Conservation (phyloP, 2,888 invertebrate species). For the Ceraclea dissimilis region DNA sequence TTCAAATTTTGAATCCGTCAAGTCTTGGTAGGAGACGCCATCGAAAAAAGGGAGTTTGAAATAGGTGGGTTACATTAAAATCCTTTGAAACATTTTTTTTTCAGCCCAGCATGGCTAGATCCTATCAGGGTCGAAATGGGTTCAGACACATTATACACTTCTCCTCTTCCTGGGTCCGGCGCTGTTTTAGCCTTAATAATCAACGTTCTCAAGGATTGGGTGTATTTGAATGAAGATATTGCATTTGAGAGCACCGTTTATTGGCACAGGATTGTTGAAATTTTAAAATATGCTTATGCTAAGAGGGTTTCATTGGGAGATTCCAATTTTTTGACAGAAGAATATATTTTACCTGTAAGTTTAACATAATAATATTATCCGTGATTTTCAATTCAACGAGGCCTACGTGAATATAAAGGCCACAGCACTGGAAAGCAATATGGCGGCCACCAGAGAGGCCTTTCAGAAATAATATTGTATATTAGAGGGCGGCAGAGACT, state of each 20-base stretch:
- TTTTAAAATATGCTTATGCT: slow-evolving; percentile 89
- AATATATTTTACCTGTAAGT: slow-evolving; percentile 18
- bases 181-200: slow-evolving; percentile 73
- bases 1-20: no score
- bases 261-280: slow-evolving; percentile 80
- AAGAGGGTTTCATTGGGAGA: slow-evolving; percentile 80
- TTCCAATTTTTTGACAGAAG: slow-evolving; percentile 40
- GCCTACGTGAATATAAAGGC: no score
- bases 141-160: slow-evolving; percentile 61
- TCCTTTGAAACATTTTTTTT: no score
- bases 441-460: no score
- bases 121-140: slow-evolving; percentile 52
- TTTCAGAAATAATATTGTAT: no score
- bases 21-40: no score
- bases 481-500: no score
- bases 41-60: no score
- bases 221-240: slow-evolving; percentile 34
- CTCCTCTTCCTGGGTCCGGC: slow-evolving; percentile 82
- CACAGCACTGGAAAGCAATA: no score
- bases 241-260: slow-evolving; percentile 30
- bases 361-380: no score
- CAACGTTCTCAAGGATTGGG: slow-evolving; percentile 62
- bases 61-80: no score
- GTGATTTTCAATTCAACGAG: no score
- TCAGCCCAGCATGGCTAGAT: slow-evolving; percentile 56